Base-by-base conservation (phyloP, 2,113 vertebrate genomes). In the Paramisgurnus dabryanus region DNA sequence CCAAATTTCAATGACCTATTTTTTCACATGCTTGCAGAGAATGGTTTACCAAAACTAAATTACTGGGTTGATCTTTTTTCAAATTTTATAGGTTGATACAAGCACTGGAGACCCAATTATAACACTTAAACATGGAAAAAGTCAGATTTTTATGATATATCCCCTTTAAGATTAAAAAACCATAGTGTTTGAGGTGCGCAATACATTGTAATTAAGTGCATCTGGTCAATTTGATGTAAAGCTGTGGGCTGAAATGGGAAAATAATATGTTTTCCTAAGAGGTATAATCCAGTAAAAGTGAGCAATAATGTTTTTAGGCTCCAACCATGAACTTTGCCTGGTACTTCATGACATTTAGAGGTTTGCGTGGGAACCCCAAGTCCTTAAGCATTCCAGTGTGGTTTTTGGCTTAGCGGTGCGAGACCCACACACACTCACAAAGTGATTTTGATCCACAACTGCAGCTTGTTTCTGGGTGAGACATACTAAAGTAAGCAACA, bases 321-420 rank as follows among this genome's bases (percentile, higher is more conserved):
- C 55, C 10, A 53, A 53, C 49, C 55, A 57, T 57, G 17, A n/a
- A 57, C 17, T 57, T 57, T 57, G 17, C 17, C 55, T 57, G 49
- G 12, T 13, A 12, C 49, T 53, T 86, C 78, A 83, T 84, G 73
- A 74, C 79, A 76, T 89, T 88, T 84, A 81, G 82, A 83, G 87
- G 82, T 6, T 40, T 73, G 82, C 80, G 77, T 80, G 84, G 86
- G 82, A 89, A 80, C 85, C 80, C 80, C 63, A 40, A 82, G 64
- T 73, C 88, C 87, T 87, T 86, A 89, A 86, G 87, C 88, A 91
- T 90, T 90, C 88, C 88, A 87, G 71, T 86, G 87, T 74, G 88
- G 87, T 89, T 90, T 85, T 34, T 72, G 83, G 81, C 82, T 82
- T 58, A 58, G 6, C 7, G 8, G 84, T 85, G 82, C 60, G 77